phyloP scores from a whole-genome alignment of 2,113 vertebrate genomes.

The Turnix velox region DNA sequence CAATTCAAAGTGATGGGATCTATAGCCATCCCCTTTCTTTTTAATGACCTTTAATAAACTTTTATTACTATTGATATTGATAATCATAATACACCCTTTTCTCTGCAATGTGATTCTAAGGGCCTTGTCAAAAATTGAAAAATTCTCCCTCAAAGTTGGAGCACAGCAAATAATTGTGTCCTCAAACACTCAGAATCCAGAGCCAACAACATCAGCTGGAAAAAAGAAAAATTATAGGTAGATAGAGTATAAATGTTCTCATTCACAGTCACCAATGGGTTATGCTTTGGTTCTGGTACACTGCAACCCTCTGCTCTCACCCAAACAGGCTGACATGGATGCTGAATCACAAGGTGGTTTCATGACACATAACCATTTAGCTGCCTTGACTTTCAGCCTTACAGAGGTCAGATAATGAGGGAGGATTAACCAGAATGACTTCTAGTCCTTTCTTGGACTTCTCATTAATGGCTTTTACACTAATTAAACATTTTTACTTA shows the following conservation, averaged over 20 bases:
- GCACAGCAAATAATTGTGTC: background rate
- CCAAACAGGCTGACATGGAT: background rate
- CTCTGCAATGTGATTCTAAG: conserved; percentile 80
- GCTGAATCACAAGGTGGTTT: conserved; percentile 17
- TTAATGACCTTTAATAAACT: conserved; percentile 99
- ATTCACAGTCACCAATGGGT: background rate
- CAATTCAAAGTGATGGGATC: conserved; percentile 91
- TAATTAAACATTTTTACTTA: conserved; percentile 8
- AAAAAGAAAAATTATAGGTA: background rate
- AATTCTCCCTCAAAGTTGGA: conserved; percentile 70
- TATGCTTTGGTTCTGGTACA: background rate
- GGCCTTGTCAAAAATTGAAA: conserved; percentile 73
- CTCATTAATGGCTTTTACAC: background rate
- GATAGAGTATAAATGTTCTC: background rate
- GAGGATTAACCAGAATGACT: conserved; percentile 6
- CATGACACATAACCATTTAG: conserved; percentile 40
- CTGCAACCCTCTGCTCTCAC: background rate
- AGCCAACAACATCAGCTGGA: background rate
- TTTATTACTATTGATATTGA: conserved; percentile 97
- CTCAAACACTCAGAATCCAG: background rate
- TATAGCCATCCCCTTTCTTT: conserved; percentile 95
- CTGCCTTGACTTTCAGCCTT: conserved; percentile 12
- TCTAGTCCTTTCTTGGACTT: conserved; percentile 5
- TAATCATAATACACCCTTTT: conserved; percentile 96
- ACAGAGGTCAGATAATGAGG: conserved; percentile 24